phyloP scores from a whole-genome alignment of 2,888 invertebrate genomes.

The Scaptomyza polygonia region DNA sequence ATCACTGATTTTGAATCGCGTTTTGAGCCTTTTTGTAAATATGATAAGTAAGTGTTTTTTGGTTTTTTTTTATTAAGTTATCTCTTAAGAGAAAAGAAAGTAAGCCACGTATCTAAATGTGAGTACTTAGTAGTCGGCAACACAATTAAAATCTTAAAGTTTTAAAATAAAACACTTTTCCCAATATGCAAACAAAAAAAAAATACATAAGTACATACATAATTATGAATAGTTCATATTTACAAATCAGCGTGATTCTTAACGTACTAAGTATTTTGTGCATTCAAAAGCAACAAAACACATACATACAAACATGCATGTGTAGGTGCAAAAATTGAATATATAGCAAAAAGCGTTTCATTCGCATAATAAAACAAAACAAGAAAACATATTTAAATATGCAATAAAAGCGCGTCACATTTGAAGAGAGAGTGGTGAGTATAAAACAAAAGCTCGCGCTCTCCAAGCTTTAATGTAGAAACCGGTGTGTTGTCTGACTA shows the following conservation, averaged over 20 bases:
- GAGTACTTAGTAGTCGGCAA: constrained; percentile 58
- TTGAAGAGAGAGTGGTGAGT: constrained; percentile 14
- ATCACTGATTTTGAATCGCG: constrained; percentile 27
- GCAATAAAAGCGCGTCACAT: background rate
- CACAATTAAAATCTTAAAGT: constrained; percentile 57
- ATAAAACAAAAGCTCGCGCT: constrained; percentile 6
- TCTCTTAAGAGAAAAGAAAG: constrained; percentile 42
- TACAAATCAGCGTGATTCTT: constrained; percentile 60
- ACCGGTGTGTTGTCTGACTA: background rate
- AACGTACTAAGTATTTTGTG: constrained; percentile 31
- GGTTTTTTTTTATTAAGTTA: constrained; percentile 35
- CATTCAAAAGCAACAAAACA: background rate
- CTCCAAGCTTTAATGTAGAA: constrained; percentile 6
- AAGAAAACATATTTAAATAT: constrained; percentile 49
- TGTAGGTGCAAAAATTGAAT: constrained; percentile 43
- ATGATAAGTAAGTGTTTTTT: constrained; percentile 51
- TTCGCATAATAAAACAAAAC: constrained; percentile 51
- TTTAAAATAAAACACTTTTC: constrained; percentile 36
- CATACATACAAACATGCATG: too few species aligned
- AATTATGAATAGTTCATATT: constrained; percentile 40
- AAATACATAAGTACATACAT: constrained; percentile 33
- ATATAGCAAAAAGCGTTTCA: constrained; percentile 67
- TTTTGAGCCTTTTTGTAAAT: constrained; percentile 62
- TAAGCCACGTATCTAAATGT: constrained; percentile 62
- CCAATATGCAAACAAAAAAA: constrained; percentile 29